These are phyloP conservation scores for Neoaliturus tenellus DNA, from an alignment of 2,888 invertebrate genomes.

Conservation along the genomic window DNA sequence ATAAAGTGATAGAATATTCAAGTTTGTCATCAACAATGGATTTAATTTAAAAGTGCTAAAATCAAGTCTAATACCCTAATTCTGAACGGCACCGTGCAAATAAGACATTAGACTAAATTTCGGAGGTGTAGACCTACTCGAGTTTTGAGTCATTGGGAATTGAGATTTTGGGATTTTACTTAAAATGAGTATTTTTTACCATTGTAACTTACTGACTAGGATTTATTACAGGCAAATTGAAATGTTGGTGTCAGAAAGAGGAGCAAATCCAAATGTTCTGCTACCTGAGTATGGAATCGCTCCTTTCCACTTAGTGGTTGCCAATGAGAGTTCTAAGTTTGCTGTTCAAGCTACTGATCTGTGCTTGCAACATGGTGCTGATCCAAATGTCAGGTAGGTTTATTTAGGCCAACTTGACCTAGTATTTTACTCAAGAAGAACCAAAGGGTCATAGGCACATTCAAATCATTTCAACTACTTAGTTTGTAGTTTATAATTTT, in stretches of 20 bases:
- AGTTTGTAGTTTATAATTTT: too few relatives aligned
- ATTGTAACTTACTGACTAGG: too few relatives aligned
- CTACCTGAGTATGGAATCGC: constrained; percentile 83
- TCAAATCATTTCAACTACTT: too few relatives aligned
- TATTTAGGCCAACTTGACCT: constrained; percentile 58
- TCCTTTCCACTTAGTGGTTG: constrained; percentile 86
- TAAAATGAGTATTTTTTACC: too few relatives aligned
- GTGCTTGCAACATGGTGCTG: constrained; percentile 81
- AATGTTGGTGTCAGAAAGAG: constrained; percentile 74
- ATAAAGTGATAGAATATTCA: too few relatives aligned
- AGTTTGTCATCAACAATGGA: too few relatives aligned
- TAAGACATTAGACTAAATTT: neutral
- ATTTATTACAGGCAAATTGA: constrained; percentile 71
- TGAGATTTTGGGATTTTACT: constrained; percentile 10
- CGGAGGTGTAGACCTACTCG: neutral
- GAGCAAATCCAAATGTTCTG: constrained; percentile 81
- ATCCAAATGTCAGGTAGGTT: constrained; percentile 82
- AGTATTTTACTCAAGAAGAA: too few relatives aligned
- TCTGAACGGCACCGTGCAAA: neutral
- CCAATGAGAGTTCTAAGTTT: constrained; percentile 80
- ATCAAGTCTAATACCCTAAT: too few relatives aligned
- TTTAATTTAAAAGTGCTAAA: too few relatives aligned
- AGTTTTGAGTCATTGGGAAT: neutral
- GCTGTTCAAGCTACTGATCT: constrained; percentile 79
- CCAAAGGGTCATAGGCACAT: too few relatives aligned